Evolutionary conservation across 2,888 invertebrate genomes (phyloP).

Genomic region (Epiblema foenella): DNA sequence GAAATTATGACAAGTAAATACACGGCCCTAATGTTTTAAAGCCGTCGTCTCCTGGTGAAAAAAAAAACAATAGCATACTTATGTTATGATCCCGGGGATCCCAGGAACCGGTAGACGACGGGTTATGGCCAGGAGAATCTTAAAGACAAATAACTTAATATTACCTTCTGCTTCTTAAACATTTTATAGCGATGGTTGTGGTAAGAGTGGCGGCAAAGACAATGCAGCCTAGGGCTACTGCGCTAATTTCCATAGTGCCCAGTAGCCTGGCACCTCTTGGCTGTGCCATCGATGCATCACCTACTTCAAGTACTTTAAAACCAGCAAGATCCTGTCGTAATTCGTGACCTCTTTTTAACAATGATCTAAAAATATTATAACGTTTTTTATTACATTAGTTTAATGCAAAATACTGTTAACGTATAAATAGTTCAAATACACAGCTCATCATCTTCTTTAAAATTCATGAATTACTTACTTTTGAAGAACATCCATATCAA

Average conservation of each 20-base stretch:
- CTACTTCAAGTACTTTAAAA: conserved; percentile 88
- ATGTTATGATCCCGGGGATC: too few relatives aligned
- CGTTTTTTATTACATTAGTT: too few relatives aligned
- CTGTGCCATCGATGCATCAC: conserved; percentile 73
- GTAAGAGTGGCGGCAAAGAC: conserved; percentile 92
- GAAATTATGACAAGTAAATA: conserved; percentile 37
- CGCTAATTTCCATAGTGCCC: conserved; percentile 91
- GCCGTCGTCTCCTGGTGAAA: too few relatives aligned
- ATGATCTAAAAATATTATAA: conserved; percentile 76
- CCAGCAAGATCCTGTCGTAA: conserved; percentile 87
- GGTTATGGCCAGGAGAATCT: background rate
- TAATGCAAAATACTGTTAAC: background rate
- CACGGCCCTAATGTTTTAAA: background rate
- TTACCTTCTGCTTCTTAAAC: conserved; percentile 87
- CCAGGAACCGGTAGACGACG: too few relatives aligned
- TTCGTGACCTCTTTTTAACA: conserved; percentile 85
- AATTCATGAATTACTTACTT: conserved; percentile 83
- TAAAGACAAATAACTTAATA: background rate
- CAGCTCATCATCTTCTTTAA: background rate
- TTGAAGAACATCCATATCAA: conserved; percentile 91
- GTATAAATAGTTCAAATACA: too few relatives aligned
- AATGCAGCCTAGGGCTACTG: conserved; percentile 91
- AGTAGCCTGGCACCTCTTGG: conserved; percentile 70
- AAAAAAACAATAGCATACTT: too few relatives aligned
- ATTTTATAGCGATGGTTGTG: conserved; percentile 91